Conservation (phyloP, 1,140 invertebrate genomes). For the Wiebesia pumilae region DNA sequence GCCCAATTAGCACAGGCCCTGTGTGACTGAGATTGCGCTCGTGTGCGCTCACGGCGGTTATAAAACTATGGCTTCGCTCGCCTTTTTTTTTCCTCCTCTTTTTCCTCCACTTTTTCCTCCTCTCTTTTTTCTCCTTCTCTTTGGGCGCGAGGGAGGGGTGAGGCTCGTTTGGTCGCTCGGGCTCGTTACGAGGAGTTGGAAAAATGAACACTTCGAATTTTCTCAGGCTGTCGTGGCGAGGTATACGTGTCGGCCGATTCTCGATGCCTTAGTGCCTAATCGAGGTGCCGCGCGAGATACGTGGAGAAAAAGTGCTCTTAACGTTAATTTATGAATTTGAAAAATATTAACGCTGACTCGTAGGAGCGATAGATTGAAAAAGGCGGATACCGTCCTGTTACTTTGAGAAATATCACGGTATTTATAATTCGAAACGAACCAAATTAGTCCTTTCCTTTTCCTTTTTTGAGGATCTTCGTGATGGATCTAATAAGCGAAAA, state of each 20-base stretch:
- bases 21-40: neutral
- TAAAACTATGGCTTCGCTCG: neutral
- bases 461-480: neutral
- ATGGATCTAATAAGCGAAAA: neutral
- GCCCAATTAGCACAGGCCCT: constrained; percentile 22
- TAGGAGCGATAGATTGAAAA: neutral
- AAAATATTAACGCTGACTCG: neutral
- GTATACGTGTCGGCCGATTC: neutral
- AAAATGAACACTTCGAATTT: constrained; percentile 2
- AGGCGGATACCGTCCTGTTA: too few relatives aligned
- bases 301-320: neutral
- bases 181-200: neutral
- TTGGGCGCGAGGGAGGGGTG: too few relatives aligned
- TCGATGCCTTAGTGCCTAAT: neutral
- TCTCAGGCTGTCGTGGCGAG: neutral
- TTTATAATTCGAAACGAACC: neutral
- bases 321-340: neutral
- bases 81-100: neutral
- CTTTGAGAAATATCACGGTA: neutral
- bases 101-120: too few relatives aligned
- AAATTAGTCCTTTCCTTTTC: neutral
- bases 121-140: neutral
- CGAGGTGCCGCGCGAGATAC: neutral
- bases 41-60: neutral
- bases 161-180: too few relatives aligned